These are phyloP conservation scores for Drosophila sp. DNA, from an alignment of 1,140 invertebrate genomes.

Conservation along the genomic window DNA sequence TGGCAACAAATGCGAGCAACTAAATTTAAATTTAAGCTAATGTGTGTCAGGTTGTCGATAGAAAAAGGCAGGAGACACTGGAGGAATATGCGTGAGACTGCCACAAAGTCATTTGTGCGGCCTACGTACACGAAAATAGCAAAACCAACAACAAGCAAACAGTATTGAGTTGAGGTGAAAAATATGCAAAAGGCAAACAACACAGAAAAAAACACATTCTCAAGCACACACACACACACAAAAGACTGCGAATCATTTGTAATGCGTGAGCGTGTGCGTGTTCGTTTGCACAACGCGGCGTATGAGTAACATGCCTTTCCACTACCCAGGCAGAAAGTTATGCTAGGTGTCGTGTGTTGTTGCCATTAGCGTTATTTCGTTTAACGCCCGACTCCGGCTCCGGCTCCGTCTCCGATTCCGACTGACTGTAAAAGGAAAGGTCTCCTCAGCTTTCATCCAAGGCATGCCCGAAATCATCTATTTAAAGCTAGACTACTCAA, in stretches of 20 bases:
- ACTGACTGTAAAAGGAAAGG: background rate
- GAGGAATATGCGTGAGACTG: conserved; percentile 17
- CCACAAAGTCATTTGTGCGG: conserved; percentile 16
- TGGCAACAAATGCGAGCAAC: conserved; percentile 54
- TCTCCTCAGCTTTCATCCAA: conserved; percentile 15
- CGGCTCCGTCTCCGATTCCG: too few relatives aligned
- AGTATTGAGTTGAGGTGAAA: conserved; percentile 59
- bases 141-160: conserved; percentile 26
- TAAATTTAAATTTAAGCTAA: conserved; percentile 77
- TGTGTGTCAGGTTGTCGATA: conserved; percentile 28
- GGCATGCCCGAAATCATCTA: conserved; percentile 1
- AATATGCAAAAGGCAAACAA: conserved; percentile 60
- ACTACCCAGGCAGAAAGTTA: conserved; percentile 45
- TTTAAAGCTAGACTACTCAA: conserved; percentile 6
- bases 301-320: conserved; percentile 69
- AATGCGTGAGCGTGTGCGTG: conserved; percentile 35
- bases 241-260: conserved; percentile 64
- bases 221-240: conserved; percentile 33
- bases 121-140: conserved; percentile 24
- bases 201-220: conserved; percentile 20
- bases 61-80: background rate
- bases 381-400: conserved; percentile 55
- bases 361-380: conserved; percentile 63
- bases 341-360: conserved; percentile 48
- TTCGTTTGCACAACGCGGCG: conserved; percentile 57